Percentiles rank a stretch among this genome's conserved stretches.
Evolutionary conservation across 1,140 invertebrate genomes (phyloP).

Genomic region (Cepaea nemoralis): DNA sequence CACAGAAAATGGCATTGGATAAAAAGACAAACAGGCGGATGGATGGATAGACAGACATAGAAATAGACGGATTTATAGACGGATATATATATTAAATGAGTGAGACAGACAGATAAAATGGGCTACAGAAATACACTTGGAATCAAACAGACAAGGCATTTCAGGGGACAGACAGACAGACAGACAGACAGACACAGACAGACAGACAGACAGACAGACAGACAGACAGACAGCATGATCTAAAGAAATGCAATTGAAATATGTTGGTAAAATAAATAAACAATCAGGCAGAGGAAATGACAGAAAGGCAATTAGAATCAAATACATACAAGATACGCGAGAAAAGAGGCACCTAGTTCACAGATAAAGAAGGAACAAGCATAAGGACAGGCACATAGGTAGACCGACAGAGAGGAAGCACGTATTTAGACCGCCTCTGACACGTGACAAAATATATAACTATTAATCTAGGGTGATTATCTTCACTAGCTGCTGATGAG

Average conservation of each 20-base stretch:
- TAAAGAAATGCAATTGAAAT: neutral
- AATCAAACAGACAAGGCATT: no score
- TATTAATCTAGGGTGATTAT: neutral
- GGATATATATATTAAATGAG: no score
- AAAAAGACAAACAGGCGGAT: no score
- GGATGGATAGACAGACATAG: no score
- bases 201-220: conserved; percentile 25
- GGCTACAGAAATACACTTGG: no score
- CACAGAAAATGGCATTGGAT: no score
- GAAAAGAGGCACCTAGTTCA: neutral
- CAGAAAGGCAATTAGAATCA: neutral
- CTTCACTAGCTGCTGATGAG: neutral
- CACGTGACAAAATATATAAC: neutral
- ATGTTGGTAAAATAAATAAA: neutral
- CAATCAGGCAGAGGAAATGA: neutral
- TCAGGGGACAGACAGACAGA: conserved; percentile 7
- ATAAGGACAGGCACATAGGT: neutral
- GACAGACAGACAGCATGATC: conserved; percentile 6
- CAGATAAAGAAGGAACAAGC: neutral
- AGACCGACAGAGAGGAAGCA: neutral
- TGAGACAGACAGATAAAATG: no score
- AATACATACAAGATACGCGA: neutral
- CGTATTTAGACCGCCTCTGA: neutral
- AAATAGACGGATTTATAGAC: no score
- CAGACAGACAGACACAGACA: conserved; percentile 25